Conservation (phyloP, 1,140 invertebrate genomes). For the Condylostylus longicornis region DNA sequence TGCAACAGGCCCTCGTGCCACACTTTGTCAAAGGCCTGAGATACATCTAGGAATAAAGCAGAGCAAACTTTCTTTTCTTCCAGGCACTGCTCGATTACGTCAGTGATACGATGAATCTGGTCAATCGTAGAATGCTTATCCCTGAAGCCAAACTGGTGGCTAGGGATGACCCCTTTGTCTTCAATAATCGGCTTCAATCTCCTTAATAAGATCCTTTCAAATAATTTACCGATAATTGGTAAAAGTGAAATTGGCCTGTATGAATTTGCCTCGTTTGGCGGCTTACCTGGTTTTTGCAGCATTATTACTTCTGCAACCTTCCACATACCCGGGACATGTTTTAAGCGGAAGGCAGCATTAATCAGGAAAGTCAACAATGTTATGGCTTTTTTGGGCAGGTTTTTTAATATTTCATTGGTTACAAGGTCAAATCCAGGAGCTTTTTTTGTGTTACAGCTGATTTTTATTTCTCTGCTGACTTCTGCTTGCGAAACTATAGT, state of each 20-base stretch:
- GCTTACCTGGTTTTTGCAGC: slow-evolving; percentile 22
- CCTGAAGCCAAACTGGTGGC: slow-evolving; percentile 25
- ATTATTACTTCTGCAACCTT: slow-evolving; percentile 26
- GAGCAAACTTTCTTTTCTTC: slow-evolving; percentile 18
- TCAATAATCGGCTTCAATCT: slow-evolving; percentile 13
- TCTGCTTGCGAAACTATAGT: no score
- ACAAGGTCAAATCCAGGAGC: no score
- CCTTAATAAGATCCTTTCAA: slow-evolving; percentile 20
- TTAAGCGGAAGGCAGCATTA: no score
- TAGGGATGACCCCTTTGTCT: slow-evolving; percentile 12
- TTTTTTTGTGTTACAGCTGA: no score
- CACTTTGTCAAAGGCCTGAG: slow-evolving; percentile 20
- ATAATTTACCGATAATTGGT: slow-evolving; percentile 19
- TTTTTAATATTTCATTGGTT: no score
- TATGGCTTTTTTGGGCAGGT: no score
- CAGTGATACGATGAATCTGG: slow-evolving; percentile 10
- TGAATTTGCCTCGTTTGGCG: slow-evolving; percentile 12
- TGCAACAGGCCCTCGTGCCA: slow-evolving; percentile 20
- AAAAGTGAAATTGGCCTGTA: slow-evolving; percentile 26
- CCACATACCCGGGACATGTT: slow-evolving; percentile 18
- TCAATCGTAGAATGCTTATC: slow-evolving; percentile 13
- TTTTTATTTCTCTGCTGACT: no score
- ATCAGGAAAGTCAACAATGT: no score
- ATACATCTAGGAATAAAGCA: slow-evolving; percentile 16
- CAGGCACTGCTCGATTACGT: slow-evolving; percentile 9